Evolutionary conservation across 2,113 vertebrate species (phyloP).

Genomic region (Sylvietta virens): DNA sequence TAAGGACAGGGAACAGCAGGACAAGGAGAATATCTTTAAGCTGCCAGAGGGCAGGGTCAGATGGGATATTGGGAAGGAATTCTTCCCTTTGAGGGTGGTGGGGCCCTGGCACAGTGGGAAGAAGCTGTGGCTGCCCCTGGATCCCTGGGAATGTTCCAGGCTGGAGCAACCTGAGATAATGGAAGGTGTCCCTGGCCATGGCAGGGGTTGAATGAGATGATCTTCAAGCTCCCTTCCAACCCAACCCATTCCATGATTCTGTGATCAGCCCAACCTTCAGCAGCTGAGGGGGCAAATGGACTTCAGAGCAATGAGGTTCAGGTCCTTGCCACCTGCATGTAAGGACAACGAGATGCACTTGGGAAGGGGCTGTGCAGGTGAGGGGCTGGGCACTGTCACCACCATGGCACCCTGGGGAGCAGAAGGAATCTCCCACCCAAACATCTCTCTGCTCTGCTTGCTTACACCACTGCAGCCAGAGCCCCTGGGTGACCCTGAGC

Average conservation of each 20-base stretch:
- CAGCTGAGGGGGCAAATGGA: background rate
- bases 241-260: background rate
- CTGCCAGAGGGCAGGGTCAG: background rate
- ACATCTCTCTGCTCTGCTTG: background rate
- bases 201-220: background rate
- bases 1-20: background rate
- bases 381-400: too few species aligned
- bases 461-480: background rate
- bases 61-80: background rate
- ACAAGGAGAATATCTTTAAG: rapidly evolving
- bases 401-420: rapidly evolving
- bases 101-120: background rate
- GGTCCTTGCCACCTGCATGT: background rate
- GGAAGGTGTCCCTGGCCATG: background rate
- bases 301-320: background rate
- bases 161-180: background rate
- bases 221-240: background rate
- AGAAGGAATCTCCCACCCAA: background rate
- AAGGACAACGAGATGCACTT: rapidly evolving
- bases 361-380: background rate
- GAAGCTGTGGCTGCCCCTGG: background rate
- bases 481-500: background rate
- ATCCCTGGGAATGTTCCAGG: background rate
- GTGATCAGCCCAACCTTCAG: background rate
- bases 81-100: background rate